Base-by-base conservation (phyloP, 2,797 vertebrate genomes). In the Sebastes jordani region DNA sequence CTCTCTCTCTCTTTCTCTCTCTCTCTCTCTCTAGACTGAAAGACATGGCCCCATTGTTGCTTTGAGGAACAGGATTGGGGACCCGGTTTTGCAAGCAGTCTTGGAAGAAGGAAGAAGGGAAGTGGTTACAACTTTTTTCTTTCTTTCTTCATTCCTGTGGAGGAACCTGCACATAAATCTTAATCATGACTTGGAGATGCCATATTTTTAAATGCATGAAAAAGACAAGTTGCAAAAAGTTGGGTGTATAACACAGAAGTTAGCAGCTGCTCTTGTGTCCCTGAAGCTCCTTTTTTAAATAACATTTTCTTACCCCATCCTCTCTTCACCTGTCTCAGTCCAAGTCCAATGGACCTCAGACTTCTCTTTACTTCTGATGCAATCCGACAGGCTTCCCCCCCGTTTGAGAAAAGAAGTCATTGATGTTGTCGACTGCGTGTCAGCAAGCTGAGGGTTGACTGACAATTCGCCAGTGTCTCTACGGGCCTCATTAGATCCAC, bases 401-500 rank as follows among this genome's bases (percentile, higher is more conserved):
- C 83, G 80, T 88, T 89, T 86, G 81, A 92, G 91, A 90, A 92
- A 94, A 94, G 85, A 90, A 91, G 91, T 92, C 92, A 93, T 89
- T 94, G 95, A 95, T 94, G 93, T 95, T 95, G 94, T 96, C 91
- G 94, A 93, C 94, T 91, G 87, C 77, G 76, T 95, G 96, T 96
- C 95, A 96, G 94, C 90, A 88, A 86, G 93, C 93, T 90, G 90
- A 94, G 87, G 90, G 77, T 89, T 96, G 95, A 96, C 93, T 96
- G 95, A 96, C 95, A 95, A 93, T 93, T 85, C 92, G 72, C 92
- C 88, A 76, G 74, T 64, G 94, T 96, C 95, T 96, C 96, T 88
- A 92, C 56, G 95, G 96, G 92, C 94, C 95, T 96, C 96, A 96
- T 96, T 96, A 96, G 93, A 95, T 93, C 91, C 88, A 89, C 85